phyloP scores from a whole-genome alignment of 2,113 vertebrate genomes.

The Nansenia antarctica region DNA sequence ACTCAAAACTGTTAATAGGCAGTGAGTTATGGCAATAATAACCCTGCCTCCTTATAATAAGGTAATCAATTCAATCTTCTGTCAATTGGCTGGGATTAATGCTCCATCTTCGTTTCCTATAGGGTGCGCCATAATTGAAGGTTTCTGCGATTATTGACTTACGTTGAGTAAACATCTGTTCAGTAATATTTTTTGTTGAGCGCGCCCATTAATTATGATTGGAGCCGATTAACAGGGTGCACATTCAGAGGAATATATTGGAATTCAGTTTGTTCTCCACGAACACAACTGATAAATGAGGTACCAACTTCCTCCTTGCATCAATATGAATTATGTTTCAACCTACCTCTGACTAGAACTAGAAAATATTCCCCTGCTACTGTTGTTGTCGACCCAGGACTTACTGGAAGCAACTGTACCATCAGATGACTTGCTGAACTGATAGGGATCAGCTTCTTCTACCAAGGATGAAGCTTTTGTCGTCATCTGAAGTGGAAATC shows the following conservation, averaged over 20 bases:
- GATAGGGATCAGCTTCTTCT: neutral
- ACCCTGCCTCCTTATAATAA: slow-evolving; percentile 75
- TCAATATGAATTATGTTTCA: slow-evolving; percentile 36
- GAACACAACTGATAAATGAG: slow-evolving; percentile 39
- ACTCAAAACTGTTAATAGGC: slow-evolving; percentile 66
- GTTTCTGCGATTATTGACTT: slow-evolving; percentile 71
- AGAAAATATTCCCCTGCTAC: neutral
- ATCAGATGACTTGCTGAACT: neutral
- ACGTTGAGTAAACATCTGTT: slow-evolving; percentile 72
- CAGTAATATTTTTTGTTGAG: slow-evolving; percentile 63
- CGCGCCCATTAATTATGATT: slow-evolving; percentile 66
- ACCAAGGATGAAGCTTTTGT: neutral
- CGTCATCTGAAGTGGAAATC: too few relatives aligned
- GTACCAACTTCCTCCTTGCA: slow-evolving; percentile 17
- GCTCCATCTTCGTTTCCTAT: slow-evolving; percentile 53
- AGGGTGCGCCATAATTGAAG: slow-evolving; percentile 68
- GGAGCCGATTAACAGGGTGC: slow-evolving; percentile 53
- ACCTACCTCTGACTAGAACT: neutral
- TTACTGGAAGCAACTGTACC: neutral
- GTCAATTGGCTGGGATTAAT: slow-evolving; percentile 71
- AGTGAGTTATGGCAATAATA: slow-evolving; percentile 82
- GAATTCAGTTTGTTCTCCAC: slow-evolving; percentile 47
- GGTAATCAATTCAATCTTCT: slow-evolving; percentile 77
- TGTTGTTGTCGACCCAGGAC: neutral
- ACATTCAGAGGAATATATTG: slow-evolving; percentile 37